phyloP scores from a whole-genome alignment of 2,888 invertebrate species.

The Hermaeophaga mercurialis region DNA sequence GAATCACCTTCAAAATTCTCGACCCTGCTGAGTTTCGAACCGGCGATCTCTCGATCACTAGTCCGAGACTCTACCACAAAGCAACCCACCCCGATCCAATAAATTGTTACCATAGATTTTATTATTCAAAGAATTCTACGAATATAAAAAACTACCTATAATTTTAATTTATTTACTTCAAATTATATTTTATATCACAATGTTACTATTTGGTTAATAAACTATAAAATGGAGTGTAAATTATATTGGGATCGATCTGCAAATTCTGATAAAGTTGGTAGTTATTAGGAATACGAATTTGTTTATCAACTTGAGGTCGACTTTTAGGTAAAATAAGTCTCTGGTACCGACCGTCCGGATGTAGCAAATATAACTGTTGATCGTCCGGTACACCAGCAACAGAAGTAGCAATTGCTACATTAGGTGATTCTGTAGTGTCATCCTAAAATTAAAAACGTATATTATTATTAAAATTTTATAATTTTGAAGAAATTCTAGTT shows the following conservation, averaged over 20 bases:
- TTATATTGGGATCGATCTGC: constrained; percentile 6
- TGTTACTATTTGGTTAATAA: background rate
- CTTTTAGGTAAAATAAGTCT: constrained; percentile 37
- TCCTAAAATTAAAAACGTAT: constrained; percentile 2
- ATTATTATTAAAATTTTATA: no score
- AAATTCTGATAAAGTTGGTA: constrained; percentile 5
- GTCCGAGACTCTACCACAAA: no score
- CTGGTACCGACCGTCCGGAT: constrained; percentile 43
- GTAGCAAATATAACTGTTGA: constrained; percentile 38
- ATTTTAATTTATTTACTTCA: no score
- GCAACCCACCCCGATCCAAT: no score
- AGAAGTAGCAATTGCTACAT: constrained; percentile 40
- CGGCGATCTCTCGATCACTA: no score
- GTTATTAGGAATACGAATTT: background rate
- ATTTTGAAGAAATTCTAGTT: no score
- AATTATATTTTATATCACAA: constrained; percentile 1
- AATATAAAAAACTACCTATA: background rate
- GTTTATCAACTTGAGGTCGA: background rate
- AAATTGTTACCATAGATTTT: no score
- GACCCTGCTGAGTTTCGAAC: no score
- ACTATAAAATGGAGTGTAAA: constrained; percentile 4
- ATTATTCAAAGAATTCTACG: no score
- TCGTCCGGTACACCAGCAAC: constrained; percentile 34
- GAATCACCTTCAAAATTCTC: no score
- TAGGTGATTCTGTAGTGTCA: constrained; percentile 30